phyloP scores from a whole-genome alignment of 2,888 invertebrate genomes.

The Choreutis nemorana region DNA sequence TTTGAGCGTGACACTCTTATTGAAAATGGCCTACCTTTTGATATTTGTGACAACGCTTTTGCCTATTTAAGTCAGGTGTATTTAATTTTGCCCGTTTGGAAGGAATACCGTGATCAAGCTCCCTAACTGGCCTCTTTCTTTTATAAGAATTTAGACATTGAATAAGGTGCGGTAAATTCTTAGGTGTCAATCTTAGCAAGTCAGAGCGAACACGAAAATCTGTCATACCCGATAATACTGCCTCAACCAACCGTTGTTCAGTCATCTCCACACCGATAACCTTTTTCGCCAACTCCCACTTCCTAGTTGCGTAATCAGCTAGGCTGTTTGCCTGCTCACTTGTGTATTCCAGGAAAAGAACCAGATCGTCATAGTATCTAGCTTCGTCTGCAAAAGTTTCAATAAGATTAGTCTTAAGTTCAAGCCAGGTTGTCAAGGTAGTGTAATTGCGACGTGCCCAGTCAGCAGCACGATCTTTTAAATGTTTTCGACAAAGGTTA shows the following conservation, averaged over 20 bases:
- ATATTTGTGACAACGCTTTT: constrained; percentile 7
- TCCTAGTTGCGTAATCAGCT: no score
- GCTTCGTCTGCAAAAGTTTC: no score
- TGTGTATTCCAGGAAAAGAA: no score
- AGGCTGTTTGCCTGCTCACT: no score
- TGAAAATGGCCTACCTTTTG: constrained; percentile 6
- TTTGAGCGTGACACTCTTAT: not conserved
- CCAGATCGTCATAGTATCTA: no score
- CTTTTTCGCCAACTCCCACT: no score
- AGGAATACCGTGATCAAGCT: constrained; percentile 6
- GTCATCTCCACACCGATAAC: no score
- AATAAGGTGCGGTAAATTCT: constrained; percentile 6
- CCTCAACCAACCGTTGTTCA: no score
- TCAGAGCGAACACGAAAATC: no score
- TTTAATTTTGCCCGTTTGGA: constrained; percentile 4
- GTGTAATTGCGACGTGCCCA: constrained; percentile 11
- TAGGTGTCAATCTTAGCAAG: constrained; percentile 9
- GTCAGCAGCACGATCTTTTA: constrained; percentile 9
- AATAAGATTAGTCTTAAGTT: constrained; percentile 7
- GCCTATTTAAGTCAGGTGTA: not conserved
- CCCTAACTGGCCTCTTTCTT: no score
- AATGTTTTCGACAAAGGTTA: constrained; percentile 7
- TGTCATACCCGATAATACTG: no score
- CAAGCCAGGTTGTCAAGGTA: constrained; percentile 8
- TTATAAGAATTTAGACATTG: no score